phyloP scores from a whole-genome alignment of 1,140 invertebrate genomes.

The Leguminivora glycinivorella region DNA sequence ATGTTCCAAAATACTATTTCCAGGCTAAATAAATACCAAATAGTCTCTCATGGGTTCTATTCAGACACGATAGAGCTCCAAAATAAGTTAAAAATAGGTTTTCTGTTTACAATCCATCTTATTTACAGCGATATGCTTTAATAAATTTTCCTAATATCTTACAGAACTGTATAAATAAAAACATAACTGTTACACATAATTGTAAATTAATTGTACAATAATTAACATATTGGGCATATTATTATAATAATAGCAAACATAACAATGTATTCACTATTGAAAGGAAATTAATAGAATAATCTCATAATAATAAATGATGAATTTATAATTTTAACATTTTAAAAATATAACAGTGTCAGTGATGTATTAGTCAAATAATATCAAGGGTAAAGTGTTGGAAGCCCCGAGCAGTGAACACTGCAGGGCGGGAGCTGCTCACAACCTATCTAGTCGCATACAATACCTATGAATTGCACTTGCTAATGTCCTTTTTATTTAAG shows the following conservation, averaged over 20 bases:
- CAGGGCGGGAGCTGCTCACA: slow-evolving; percentile 19
- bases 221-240: slow-evolving; percentile 60
- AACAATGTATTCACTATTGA: slow-evolving; percentile 54
- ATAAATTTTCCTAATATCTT: slow-evolving; percentile 69
- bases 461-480: slow-evolving; percentile 38
- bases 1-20: slow-evolving; percentile 51
- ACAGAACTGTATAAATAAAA: slow-evolving; percentile 67
- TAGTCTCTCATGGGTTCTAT: slow-evolving; percentile 37
- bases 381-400: slow-evolving; percentile 16
- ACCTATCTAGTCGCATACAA: slow-evolving; percentile 34
- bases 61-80: slow-evolving; percentile 47
- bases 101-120: slow-evolving; percentile 62
- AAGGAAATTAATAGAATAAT: slow-evolving; percentile 63
- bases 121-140: slow-evolving; percentile 73
- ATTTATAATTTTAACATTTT: slow-evolving; percentile 15
- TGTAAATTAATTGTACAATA: slow-evolving; percentile 62
- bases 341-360: slow-evolving; percentile 33
- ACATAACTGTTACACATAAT: slow-evolving; percentile 61
- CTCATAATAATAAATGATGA: slow-evolving; percentile 48
- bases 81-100: slow-evolving; percentile 65
- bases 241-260: slow-evolving; percentile 66
- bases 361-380: slow-evolving; percentile 33
- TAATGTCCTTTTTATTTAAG: slow-evolving; percentile 36
- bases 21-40: slow-evolving; percentile 40
- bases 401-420: neutral